phyloP scores from a whole-genome alignment of 1,140 invertebrate genomes.

The Apocrypta bakeri region DNA sequence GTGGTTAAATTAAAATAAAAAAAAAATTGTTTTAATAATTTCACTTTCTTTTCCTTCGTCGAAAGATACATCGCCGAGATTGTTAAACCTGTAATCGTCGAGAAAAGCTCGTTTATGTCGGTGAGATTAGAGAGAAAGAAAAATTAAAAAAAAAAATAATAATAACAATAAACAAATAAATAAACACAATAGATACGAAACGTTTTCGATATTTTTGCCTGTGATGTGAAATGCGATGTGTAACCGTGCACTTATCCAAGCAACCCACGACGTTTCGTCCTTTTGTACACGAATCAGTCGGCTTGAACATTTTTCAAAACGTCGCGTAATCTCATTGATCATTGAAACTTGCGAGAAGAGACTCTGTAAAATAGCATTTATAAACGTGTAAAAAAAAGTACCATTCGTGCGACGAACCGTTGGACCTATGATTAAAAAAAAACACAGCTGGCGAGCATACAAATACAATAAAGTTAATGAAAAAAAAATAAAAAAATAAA shows the following conservation, averaged over 20 bases:
- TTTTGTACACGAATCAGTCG: slow-evolving; percentile 58
- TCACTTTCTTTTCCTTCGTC: slow-evolving; percentile 17
- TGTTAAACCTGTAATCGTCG: not conserved
- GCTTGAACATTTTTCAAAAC: slow-evolving; percentile 60
- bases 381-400: slow-evolving; percentile 40
- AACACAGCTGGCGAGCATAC: slow-evolving; percentile 59
- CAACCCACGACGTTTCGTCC: slow-evolving; percentile 57
- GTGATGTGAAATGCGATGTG: slow-evolving; percentile 62
- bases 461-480: slow-evolving; percentile 62
- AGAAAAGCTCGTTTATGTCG: not conserved
- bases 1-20: slow-evolving; percentile 34
- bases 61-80: not conserved
- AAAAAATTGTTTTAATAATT: slow-evolving; percentile 33
- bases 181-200: slow-evolving; percentile 22
- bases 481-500: slow-evolving; percentile 54
- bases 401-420: slow-evolving; percentile 32
- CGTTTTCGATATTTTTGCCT: slow-evolving; percentile 59
- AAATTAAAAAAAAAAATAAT: too few relatives aligned
- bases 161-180: slow-evolving; percentile 4
- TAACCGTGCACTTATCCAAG: slow-evolving; percentile 62
- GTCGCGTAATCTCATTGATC: slow-evolving; percentile 51
- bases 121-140: too few relatives aligned
- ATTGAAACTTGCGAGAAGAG: slow-evolving; percentile 19
- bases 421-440: slow-evolving; percentile 51
- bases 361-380: slow-evolving; percentile 36